Evolutionary conservation across 2,888 invertebrate genomes (phyloP), one percentile per base, ranked within the genome.

Genomic region (Chrysolina haemoptera): DNA sequence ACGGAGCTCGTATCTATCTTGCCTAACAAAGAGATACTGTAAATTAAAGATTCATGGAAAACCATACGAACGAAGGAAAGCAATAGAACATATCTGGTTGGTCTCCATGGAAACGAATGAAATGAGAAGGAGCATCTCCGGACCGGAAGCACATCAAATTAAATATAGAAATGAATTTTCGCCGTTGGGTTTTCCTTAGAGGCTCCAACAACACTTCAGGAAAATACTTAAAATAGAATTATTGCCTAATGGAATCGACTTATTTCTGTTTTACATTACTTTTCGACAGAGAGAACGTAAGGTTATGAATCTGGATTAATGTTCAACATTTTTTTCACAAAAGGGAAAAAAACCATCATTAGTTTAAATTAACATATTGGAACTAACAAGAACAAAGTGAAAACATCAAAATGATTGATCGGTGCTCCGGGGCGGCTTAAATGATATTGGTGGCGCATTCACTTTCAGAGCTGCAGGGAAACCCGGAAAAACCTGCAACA

Each of bases 151-250:
- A 81, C 81, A 83, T 83, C 82, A 81, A 84, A 84, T 84, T 84
- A 85, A 85, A 85, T 85, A 85, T 85, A 85, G 84, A 85, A 85
- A 84, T 85, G 84, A 84, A 83, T 84, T 84, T 80, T 64, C 81
- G 81, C 74, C 77, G 74, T 80, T 75, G 76, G 76, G 16, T 35
- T 76, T 77, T 77, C 83, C 82, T 74, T 67, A 48, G 82, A 79
- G 81, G 78, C 79, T 72, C 53, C 70, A 79, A 76, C 79, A 81
- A 79, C 81, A 78, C 77, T 81, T 74, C 80, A 75, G 80, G 81
- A 81, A 83, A 82, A 82, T 82, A 82, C 82, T 82, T 82, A 82
- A 82, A 83, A 78, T 76, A 77, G 80, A 83, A 82, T 83, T 82
- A 83, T 82, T 83, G 79, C 82, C 76, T 78, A 75, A 79, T 77